These are phyloP conservation scores for Kryptopterus vitreolus DNA, from an alignment of 2,797 vertebrate genomes.

Conservation along the genomic window DNA sequence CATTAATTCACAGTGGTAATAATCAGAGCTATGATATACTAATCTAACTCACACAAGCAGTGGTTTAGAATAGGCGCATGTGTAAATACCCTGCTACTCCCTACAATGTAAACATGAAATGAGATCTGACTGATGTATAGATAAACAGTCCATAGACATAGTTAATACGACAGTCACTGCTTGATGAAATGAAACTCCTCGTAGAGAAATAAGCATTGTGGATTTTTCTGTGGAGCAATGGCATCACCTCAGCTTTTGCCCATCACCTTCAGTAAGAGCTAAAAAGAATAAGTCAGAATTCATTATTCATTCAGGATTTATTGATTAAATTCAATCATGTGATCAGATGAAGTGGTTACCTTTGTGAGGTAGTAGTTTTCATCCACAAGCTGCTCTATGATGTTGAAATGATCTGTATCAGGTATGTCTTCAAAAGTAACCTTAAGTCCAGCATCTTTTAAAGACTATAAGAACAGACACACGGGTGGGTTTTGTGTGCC, in stretches of 20 bases:
- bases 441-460: constrained; percentile 66
- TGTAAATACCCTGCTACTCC: not conserved
- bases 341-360: constrained; percentile 56
- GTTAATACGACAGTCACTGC: not conserved
- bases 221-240: not conserved
- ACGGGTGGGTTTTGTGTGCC: not conserved
- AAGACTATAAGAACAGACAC: constrained; percentile 57
- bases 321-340: not conserved
- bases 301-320: not conserved
- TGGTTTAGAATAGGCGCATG: not conserved
- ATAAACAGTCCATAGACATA: not conserved
- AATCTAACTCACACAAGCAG: not conserved
- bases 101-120: not conserved
- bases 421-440: constrained; percentile 73
- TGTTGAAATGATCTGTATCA: constrained; percentile 76
- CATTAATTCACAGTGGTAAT: not conserved
- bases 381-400: constrained; percentile 74
- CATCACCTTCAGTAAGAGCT: constrained; percentile 78
- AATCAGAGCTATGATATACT: not conserved
- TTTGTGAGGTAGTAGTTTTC: constrained; percentile 73
- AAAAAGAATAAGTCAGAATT: constrained; percentile 30
- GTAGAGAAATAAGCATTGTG: no score
- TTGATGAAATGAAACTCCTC: not conserved
- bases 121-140: not conserved
- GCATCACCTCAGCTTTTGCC: constrained; percentile 63